A percentile compares a stretch with the other conserved stretches of the same genome.
Conservation (phyloP, 2,888 invertebrate species). For the Xestoiulus laeticollis region DNA sequence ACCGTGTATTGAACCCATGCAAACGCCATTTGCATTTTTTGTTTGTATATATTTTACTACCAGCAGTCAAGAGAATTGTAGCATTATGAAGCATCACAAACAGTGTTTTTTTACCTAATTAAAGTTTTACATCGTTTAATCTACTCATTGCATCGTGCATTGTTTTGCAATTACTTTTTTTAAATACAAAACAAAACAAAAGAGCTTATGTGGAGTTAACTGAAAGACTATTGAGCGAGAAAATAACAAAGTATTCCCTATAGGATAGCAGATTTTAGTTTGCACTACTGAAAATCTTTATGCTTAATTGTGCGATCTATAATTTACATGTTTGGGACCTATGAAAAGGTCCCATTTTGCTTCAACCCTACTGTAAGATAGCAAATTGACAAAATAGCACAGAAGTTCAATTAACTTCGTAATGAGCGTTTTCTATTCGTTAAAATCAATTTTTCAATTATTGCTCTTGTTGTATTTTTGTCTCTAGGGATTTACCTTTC, state of each 20-base stretch:
- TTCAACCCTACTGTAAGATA: background rate
- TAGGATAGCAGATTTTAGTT: background rate
- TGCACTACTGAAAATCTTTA: background rate
- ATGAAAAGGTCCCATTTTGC: background rate
- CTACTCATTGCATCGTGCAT: background rate
- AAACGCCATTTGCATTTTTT: background rate
- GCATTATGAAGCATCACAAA: background rate
- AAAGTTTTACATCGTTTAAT: background rate
- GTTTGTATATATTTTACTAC: background rate
- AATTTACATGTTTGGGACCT: constrained; percentile 28
- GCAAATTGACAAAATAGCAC: background rate
- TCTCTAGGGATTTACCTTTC: background rate
- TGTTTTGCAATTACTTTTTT: constrained; percentile 10
- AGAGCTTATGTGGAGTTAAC: constrained; percentile 19
- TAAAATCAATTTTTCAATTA: constrained; percentile 19
- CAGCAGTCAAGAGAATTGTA: background rate
- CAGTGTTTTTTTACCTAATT: background rate
- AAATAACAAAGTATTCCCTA: background rate
- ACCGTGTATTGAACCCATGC: background rate
- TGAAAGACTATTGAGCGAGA: background rate
- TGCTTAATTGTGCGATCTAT: background rate
- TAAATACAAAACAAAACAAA: background rate
- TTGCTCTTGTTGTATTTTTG: background rate
- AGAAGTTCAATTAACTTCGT: constrained; percentile 12
- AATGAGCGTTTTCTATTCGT: background rate